A percentile compares a stretch with the other conserved stretches of the same genome.
phyloP scores from a whole-genome alignment of 2,797 vertebrate genomes.

The Falco berigora region DNA sequence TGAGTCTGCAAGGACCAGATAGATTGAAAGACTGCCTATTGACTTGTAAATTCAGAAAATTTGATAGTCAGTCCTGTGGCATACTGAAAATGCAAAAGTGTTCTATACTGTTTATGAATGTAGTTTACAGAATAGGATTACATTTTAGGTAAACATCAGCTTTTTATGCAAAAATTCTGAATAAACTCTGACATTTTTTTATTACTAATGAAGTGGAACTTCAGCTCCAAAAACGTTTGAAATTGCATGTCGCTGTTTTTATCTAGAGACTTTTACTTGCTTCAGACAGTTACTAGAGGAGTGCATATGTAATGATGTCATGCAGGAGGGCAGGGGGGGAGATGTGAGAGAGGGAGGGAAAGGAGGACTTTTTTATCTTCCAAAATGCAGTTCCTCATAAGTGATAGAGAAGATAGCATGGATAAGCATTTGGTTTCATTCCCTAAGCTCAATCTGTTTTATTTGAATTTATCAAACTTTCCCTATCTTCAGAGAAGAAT shows the following conservation, averaged over 20 bases:
- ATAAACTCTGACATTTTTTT: neutral
- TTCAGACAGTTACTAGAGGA: neutral
- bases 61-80: neutral
- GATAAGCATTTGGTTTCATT: neutral
- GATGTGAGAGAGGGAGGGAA: neutral
- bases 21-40: constrained; percentile 15
- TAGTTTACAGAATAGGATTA: neutral
- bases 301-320: neutral
- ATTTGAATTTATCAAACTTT: neutral
- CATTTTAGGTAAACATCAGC: neutral
- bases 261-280: neutral
- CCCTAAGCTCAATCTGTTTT: neutral
- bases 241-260: neutral
- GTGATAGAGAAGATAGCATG: neutral
- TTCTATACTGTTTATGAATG: neutral
- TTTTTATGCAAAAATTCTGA: neutral
- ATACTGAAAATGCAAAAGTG: neutral
- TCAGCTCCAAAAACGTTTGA: neutral
- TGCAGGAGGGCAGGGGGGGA: neutral
- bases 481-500: neutral
- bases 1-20: constrained; percentile 22
- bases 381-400: neutral
- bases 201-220: neutral
- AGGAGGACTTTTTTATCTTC: neutral
- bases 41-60: constrained; percentile 35